Conservation (phyloP, 2,113 vertebrate species). For the Puffinus mauretanicus region DNA sequence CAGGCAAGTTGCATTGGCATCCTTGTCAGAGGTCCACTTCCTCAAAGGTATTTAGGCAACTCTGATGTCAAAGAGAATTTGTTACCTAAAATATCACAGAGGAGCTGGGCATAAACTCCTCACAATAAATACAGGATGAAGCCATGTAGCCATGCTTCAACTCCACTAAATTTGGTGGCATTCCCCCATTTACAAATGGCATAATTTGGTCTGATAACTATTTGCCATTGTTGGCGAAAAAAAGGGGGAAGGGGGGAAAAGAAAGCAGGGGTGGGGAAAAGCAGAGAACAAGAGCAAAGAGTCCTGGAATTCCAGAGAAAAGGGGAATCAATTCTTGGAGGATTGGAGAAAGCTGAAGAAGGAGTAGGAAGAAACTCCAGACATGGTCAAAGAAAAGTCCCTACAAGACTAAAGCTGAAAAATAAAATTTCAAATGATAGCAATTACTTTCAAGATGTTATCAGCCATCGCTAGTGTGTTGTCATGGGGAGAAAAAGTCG, state of each 20-base stretch:
- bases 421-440: neutral
- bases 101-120: neutral
- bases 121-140: neutral
- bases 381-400: neutral
- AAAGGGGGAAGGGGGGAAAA: neutral
- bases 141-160: neutral
- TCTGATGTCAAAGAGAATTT: neutral
- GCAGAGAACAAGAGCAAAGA: neutral
- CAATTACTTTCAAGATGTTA: conserved; percentile 33
- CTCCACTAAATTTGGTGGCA: neutral
- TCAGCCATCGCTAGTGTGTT: neutral
- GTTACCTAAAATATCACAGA: neutral
- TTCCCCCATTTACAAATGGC: neutral
- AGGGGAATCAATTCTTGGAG: neutral
- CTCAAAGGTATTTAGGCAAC: neutral
- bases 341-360: neutral
- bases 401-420: neutral
- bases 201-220: neutral
- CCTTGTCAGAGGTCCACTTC: neutral
- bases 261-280: neutral
- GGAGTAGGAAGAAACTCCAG: neutral
- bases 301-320: neutral
- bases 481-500: conserved; percentile 1
- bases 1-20: neutral
- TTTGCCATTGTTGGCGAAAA: neutral